Base-by-base conservation (phyloP, 1,140 invertebrate species). In the Lethocerus indicus region DNA sequence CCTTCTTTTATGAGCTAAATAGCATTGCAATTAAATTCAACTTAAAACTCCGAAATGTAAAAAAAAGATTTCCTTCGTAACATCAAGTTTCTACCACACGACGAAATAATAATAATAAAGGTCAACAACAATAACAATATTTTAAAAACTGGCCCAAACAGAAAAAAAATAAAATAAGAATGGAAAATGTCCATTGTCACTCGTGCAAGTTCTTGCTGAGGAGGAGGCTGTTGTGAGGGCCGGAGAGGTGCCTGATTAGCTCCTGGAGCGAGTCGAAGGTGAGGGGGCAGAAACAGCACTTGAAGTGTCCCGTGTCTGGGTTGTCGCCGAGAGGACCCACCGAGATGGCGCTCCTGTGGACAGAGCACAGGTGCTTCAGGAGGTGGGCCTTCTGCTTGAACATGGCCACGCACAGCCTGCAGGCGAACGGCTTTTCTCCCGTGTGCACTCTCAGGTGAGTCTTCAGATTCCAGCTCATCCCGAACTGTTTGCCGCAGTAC, bases 391-490 rank as follows among this genome's bases (percentile, higher is more conserved):
- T 88, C 56, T 88, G 84, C 62, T 87, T 87, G 63, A 88, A 88
- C 83, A 86, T 87, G 25, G 83, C 83, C 14, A 86, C 81, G 60
- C 84, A 89, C 1, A 87, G 71, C 54, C 83, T 71, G 71, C 84
- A 89, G 35, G 83, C 83, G 58, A 87, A 87, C 4, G 84, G 85
- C 61, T 87, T 89, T 57, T 88, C 85, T 40, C 84, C 85, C 0
- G 84, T 87, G 60, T 87, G 84, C 14, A 87, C 82, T 61, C 83
- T 71, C 28, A 87, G 66, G 67, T 87, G 83, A 39, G 83, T 87
- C 63, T 87, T 86, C 54, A 87, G 69, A 68, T 87, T 88, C 83
- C 83, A 87, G 1, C 81, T 85, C 83, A 87, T 87, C 28, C 83
- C 83, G 59, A 88, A 88, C 61, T 87, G 83, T 67, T 88, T 88